phyloP scores from a whole-genome alignment of 2,888 invertebrate genomes.

The Neoascia interrupta region DNA sequence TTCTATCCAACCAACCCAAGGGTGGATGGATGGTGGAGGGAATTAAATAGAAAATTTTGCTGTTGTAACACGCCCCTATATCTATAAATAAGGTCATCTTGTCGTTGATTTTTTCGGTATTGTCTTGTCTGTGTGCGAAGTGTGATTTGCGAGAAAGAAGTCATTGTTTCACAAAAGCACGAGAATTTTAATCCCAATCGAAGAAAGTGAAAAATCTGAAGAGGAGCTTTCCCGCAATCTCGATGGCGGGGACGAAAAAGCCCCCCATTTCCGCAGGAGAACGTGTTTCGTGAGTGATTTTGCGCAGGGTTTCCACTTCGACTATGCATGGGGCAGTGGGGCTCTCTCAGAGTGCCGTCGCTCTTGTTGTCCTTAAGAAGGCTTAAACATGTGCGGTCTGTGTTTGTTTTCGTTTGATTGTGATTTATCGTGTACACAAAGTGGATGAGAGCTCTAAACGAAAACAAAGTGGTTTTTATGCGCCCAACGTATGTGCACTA shows the following conservation, averaged over 20 bases:
- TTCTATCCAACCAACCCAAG: background rate
- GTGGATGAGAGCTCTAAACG: slow-evolving; percentile 15
- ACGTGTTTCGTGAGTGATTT: slow-evolving; percentile 39
- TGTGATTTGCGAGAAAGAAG: slow-evolving; percentile 42
- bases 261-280: slow-evolving; percentile 5
- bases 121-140: slow-evolving; percentile 43
- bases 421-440: slow-evolving; percentile 59
- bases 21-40: background rate
- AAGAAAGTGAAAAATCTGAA: slow-evolving; percentile 8
- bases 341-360: slow-evolving; percentile 25
- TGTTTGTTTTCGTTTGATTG: slow-evolving; percentile 63
- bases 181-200: slow-evolving; percentile 56
- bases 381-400: slow-evolving; percentile 59
- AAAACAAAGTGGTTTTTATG: slow-evolving; percentile 14
- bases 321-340: background rate
- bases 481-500: slow-evolving; percentile 11
- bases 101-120: slow-evolving; percentile 57
- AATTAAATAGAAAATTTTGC: slow-evolving; percentile 33
- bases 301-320: slow-evolving; percentile 48
- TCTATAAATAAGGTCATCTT: slow-evolving; percentile 67
- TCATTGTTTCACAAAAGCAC: slow-evolving; percentile 58
- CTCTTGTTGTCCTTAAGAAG: slow-evolving; percentile 39
- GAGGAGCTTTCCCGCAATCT: slow-evolving; percentile 54
- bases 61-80: slow-evolving; percentile 63
- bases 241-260: background rate